Base-by-base conservation (phyloP, 2,888 invertebrate species). In the Hypomecis atomaria region DNA sequence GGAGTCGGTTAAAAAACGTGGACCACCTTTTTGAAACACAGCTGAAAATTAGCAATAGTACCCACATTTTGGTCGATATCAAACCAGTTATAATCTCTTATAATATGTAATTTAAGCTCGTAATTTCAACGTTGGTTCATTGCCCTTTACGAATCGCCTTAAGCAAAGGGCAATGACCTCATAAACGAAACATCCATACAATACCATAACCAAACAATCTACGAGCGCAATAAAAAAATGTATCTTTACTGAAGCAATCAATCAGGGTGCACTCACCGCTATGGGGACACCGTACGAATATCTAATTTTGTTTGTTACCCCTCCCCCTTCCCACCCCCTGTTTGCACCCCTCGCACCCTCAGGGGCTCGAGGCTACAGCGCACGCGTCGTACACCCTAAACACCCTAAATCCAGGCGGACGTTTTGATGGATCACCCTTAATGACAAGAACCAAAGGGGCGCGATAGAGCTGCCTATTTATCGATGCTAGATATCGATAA, bases 391-490 rank as follows among this genome's bases (percentile, higher is more conserved):
- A 81, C 87, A 84, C 89, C 92, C 92, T 84, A 92, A 78, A 81
- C 87, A 84, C 89, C 92, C 92, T 84, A 92, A 92, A 91, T 90
- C 92, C 91, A 83, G 78, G 87, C 86, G 88, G 92, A 92, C 92
- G 85, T 92, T 89, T 89, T 92, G 92, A 92, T 92, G 92, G 92
- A 92, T 92, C 92, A 92, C 92, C 92, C 92, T 89, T 92, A 92
- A 92, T 92, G 92, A 92, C 92, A 90, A 89, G 88, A 86, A 85
- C 85, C 82, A 88, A 85, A 87, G 88, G 90, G 89, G 86, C 82
- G 85, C 75, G 50, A 62, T 82, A 88, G 86, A 71, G 84, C 70
- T 75, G 84, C 65, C 44, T 57, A 59, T 62, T 68, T 72, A 68
- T 69, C 71, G 71, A 71, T 71, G 43, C 43, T 65, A 65, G 65